Evolutionary conservation across 2,113 vertebrate species (phyloP).

Genomic region (Empidonax alnorum): DNA sequence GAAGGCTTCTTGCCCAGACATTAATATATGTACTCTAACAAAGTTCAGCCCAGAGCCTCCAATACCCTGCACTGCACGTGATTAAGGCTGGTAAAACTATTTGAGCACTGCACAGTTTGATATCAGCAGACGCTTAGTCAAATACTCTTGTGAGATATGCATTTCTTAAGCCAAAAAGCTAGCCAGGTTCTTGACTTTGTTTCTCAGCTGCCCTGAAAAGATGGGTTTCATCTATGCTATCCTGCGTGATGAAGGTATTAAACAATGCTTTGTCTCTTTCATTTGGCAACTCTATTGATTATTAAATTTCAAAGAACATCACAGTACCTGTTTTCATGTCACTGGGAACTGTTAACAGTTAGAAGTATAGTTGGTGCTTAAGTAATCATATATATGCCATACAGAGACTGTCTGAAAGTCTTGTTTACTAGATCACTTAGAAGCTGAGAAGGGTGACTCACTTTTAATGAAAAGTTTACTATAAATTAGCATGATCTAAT

Average conservation of each 20-base stretch:
- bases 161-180: neutral
- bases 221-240: neutral
- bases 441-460: neutral
- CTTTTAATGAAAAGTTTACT: neutral
- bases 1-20: neutral
- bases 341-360: neutral
- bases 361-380: neutral
- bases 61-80: rapidly evolving
- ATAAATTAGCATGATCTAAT: neutral
- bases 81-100: neutral
- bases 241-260: neutral
- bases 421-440: neutral
- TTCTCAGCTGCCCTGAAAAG: neutral
- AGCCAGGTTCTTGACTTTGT: neutral
- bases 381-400: neutral
- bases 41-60: neutral
- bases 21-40: neutral
- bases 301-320: neutral
- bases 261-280: neutral
- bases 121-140: rapidly evolving
- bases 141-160: neutral
- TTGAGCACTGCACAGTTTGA: neutral
- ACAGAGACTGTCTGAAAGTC: neutral
- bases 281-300: neutral
- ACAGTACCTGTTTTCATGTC: neutral